Base-by-base conservation (phyloP, 2,888 invertebrate species). In the Lypha dubia region DNA sequence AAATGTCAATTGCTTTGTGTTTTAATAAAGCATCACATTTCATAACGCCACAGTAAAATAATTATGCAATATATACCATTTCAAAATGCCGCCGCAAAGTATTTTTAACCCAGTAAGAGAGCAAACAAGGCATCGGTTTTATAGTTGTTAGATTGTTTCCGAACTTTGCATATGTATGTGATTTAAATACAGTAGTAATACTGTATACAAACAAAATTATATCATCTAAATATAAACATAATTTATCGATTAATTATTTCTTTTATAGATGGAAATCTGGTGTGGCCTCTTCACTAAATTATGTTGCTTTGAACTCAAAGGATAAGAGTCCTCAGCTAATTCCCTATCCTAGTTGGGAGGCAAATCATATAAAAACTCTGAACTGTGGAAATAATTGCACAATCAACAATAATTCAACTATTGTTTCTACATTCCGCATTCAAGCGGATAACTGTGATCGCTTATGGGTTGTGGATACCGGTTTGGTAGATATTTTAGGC, bases 381-480 rank as follows among this genome's bases (percentile, higher is more conserved):
- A 92, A 92, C 86, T 77, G 84, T 32, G 62, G 58, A 46, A 73
- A 83, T 35, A 93, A 93, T 79, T 92, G 92, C 4, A 91, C 91
- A 35, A 87, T 94, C 4, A 93, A 93, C 46, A 93, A 94, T 65
- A 94, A 95, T 84, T 93, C 93, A 75, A 94, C 94, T 0, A 94
- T 96, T 53, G 93, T 96, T 67, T 96, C 95, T 3, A 95, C 95
- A 5, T 96, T 96, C 91, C 94, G 97, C 83, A 93, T 96, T 22
- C 94, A 93, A 86, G 94, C 95, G 0, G 97, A 97, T 89, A 93
- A 93, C 6, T 97, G 97, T 88, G 96, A 96, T 90, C 94, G 97
- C 56, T 93, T 97, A 9, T 97, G 97, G 97, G 95, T 96, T 6
- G 94, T 97, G 92, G 97, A 97, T 89, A 95, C 96, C 0, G 97